A percentile compares a stretch with the other conserved stretches of the same genome.
Conservation (phyloP, 2,797 vertebrate genomes). For the Triplophysa yarkandensis region DNA sequence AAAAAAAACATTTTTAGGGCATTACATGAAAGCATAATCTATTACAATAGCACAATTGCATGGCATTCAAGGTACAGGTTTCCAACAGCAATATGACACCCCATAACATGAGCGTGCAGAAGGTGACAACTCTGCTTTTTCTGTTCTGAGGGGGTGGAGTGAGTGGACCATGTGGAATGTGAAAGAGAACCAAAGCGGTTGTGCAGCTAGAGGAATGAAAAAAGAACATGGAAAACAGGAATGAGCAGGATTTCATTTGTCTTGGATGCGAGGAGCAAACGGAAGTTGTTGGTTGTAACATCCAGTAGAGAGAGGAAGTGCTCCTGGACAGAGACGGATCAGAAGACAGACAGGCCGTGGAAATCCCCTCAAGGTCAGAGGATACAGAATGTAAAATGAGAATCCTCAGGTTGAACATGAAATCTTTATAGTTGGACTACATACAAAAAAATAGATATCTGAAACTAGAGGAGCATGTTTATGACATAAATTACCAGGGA, state of each 20-base stretch:
- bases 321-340: conserved; percentile 21
- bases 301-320: conserved; percentile 45
- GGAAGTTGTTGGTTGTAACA: conserved; percentile 43
- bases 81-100: conserved; percentile 49
- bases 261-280: conserved; percentile 28
- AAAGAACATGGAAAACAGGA: conserved; percentile 16
- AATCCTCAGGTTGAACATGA: neutral
- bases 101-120: conserved; percentile 1
- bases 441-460: neutral
- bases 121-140: conserved; percentile 44
- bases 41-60: neutral
- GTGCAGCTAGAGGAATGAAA: conserved; percentile 6
- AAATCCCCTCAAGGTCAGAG: conserved; percentile 45
- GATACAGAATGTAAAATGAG: conserved; percentile 25
- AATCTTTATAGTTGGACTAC: conserved; percentile 12
- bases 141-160: conserved; percentile 49
- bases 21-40: neutral
- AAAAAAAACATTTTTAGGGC: neutral
- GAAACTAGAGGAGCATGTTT: conserved; percentile 16
- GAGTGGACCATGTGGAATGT: conserved; percentile 24
- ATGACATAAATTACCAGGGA: neutral
- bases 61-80: conserved; percentile 2
- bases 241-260: conserved; percentile 11
- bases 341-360: conserved; percentile 22
- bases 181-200: conserved; percentile 12